Percentiles rank a stretch among this genome's conserved stretches.
Conservation (phyloP, 2,797 vertebrate species). For the Xyrichtys novacula region DNA sequence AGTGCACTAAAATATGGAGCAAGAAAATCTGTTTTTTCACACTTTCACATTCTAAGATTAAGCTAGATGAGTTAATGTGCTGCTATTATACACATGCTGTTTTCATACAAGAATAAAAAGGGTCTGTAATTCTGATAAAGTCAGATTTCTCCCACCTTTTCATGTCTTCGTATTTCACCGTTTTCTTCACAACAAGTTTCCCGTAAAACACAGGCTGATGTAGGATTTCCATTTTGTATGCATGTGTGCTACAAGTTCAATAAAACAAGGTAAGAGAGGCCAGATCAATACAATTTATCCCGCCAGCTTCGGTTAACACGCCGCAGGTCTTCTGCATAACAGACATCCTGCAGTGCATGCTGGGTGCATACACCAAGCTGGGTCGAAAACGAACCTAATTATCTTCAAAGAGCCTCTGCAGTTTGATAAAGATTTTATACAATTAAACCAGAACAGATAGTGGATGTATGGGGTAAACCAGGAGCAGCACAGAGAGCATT, state of each 20-base stretch:
- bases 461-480: background rate
- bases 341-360: constrained; percentile 29
- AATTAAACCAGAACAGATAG: background rate
- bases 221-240: background rate
- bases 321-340: constrained; percentile 41
- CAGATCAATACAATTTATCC: constrained; percentile 53
- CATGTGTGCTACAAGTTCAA: constrained; percentile 3
- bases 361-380: constrained; percentile 1
- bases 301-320: constrained; percentile 34
- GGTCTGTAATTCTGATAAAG: background rate
- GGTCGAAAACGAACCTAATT: constrained; percentile 22
- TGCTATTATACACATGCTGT: background rate
- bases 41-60: too few species aligned
- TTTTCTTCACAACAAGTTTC: background rate
- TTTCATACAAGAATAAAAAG: too few species aligned
- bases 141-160: background rate
- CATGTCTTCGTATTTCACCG: background rate
- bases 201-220: background rate
- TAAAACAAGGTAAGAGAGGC: constrained; percentile 37
- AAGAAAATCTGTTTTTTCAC: background rate
- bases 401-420: constrained; percentile 29
- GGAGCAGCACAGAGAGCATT: background rate
- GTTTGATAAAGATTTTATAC: constrained; percentile 22
- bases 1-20: background rate
- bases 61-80: background rate